Evolutionary conservation across 1,140 invertebrate species (phyloP).

Genomic region (Drosophila setifemur): DNA sequence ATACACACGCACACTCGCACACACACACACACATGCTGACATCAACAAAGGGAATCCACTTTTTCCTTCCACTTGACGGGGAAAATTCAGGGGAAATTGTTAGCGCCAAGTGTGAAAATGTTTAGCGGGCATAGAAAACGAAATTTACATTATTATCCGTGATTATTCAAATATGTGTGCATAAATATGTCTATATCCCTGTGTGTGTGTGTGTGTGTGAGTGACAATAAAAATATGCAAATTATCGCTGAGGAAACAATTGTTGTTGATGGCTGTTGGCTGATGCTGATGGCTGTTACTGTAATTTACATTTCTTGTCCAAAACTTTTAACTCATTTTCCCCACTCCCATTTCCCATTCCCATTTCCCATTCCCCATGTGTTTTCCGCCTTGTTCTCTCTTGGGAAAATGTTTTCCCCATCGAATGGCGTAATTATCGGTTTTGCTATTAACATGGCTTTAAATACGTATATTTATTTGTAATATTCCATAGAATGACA

Average conservation of each 20-base stretch:
- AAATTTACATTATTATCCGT: slow-evolving; percentile 68
- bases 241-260: slow-evolving; percentile 44
- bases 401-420: too few relatives aligned
- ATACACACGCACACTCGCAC: not conserved
- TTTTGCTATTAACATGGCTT: too few relatives aligned
- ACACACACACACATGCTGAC: not conserved
- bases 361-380: too few relatives aligned
- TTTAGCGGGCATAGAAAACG: slow-evolving; percentile 26
- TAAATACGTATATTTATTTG: too few relatives aligned
- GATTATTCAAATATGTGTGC: slow-evolving; percentile 49
- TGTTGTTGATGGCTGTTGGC: slow-evolving; percentile 54
- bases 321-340: slow-evolving; percentile 18
- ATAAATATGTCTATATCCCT: slow-evolving; percentile 1
- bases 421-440: too few relatives aligned
- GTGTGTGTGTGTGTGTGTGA: not conserved
- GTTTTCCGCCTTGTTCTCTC: too few relatives aligned
- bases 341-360: not conserved
- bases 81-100: not conserved
- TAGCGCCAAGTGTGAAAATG: slow-evolving; percentile 17
- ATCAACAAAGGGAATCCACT: too few relatives aligned
- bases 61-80: slow-evolving; percentile 7
- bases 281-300: too few relatives aligned
- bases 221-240: slow-evolving; percentile 61
- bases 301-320: slow-evolving; percentile 22
- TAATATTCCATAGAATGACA: too few relatives aligned